Conservation (phyloP, 2,888 invertebrate genomes). For the Amiota minor region DNA sequence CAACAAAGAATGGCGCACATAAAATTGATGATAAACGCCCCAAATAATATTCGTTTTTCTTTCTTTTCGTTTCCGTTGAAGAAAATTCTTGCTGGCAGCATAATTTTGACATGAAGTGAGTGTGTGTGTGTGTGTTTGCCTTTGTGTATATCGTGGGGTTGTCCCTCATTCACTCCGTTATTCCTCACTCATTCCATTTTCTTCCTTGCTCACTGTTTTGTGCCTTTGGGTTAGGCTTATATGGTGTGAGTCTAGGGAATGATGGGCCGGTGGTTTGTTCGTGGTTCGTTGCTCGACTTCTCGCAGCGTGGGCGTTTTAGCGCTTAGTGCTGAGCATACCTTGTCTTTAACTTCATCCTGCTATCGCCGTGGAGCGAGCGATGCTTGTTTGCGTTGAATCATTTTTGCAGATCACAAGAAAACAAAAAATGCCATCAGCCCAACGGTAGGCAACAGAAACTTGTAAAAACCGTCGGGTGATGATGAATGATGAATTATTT, state of each 20-base stretch:
- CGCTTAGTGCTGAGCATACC: too few species aligned
- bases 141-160: neutral
- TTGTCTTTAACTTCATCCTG: constrained; percentile 2
- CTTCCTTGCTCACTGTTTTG: neutral
- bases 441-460: neutral
- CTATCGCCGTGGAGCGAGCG: neutral
- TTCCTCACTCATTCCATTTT: too few species aligned
- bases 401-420: neutral
- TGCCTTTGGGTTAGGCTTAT: constrained; percentile 27
- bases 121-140: neutral
- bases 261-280: neutral
- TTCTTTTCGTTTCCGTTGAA: constrained; percentile 14
- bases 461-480: constrained; percentile 42
- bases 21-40: constrained; percentile 68
- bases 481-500: constrained; percentile 67
- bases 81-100: constrained; percentile 23
- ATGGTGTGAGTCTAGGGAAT: neutral
- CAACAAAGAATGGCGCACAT: constrained; percentile 50
- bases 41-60: constrained; percentile 59
- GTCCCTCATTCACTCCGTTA: neutral
- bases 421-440: too few species aligned
- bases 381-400: neutral
- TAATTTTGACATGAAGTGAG: constrained; percentile 14
- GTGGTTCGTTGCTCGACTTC: neutral
- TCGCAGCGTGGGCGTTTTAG: too few species aligned